phyloP scores from a whole-genome alignment of 2,888 invertebrate genomes.

The Papilio gigon region DNA sequence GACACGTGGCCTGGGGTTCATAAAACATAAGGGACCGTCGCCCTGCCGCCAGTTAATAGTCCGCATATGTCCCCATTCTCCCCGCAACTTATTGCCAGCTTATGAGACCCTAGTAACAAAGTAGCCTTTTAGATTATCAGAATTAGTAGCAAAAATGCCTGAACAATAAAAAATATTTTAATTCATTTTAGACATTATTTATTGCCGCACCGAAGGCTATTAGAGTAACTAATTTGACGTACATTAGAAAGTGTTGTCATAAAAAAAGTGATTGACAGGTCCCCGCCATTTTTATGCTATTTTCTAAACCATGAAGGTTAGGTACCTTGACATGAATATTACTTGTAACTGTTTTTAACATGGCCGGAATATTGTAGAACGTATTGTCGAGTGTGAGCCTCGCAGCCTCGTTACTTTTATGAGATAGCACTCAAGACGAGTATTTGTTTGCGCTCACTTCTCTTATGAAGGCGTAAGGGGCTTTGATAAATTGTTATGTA shows the following conservation, averaged over 20 bases:
- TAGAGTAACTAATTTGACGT: too few relatives aligned
- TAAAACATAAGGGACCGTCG: conserved; percentile 25
- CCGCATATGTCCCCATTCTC: conserved; percentile 24
- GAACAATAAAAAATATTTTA: too few relatives aligned
- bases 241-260: too few relatives aligned
- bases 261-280: too few relatives aligned
- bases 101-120: conserved; percentile 4
- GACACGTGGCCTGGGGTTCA: neutral
- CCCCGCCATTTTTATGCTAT: too few relatives aligned
- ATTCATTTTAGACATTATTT: too few relatives aligned
- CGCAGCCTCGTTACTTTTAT: conserved; percentile 20
- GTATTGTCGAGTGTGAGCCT: neutral
- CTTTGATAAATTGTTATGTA: conserved; percentile 23
- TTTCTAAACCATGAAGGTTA: too few relatives aligned
- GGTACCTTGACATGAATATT: neutral
- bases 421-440: conserved; percentile 20
- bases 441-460: conserved; percentile 17
- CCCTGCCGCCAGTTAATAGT: conserved; percentile 21
- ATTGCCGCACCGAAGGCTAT: too few relatives aligned
- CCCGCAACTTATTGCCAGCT: conserved; percentile 12
- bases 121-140: neutral
- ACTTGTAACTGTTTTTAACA: neutral
- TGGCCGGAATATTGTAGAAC: neutral
- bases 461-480: conserved; percentile 10
- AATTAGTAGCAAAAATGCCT: too few relatives aligned